Conservation (phyloP, 1,140 invertebrate species). For the Solenopsis fugax region DNA sequence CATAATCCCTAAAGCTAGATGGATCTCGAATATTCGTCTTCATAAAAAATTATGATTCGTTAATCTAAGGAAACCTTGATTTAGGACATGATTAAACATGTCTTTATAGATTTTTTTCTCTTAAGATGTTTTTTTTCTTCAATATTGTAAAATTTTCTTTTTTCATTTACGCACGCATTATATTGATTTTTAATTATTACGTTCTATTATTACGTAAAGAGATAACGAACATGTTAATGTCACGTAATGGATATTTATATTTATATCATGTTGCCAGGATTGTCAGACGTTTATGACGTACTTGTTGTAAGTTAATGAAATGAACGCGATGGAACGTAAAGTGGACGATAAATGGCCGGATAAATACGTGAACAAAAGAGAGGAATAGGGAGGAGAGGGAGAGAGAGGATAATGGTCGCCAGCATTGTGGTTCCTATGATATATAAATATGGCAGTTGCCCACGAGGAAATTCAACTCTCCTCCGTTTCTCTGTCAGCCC, state of each 20-base stretch:
- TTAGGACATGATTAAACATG: not conserved
- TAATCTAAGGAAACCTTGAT: too few relatives aligned
- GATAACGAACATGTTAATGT: not conserved
- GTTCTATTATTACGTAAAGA: not conserved
- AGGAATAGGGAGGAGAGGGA: not conserved
- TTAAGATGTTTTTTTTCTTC: not conserved
- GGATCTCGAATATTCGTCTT: too few relatives aligned
- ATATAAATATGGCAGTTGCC: constrained; percentile 46
- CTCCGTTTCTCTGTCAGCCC: constrained; percentile 42
- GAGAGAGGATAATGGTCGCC: not conserved
- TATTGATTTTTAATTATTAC: constrained; percentile 11
- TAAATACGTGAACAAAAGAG: constrained; percentile 1
- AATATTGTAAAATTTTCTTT: not conserved
- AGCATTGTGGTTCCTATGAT: constrained; percentile 35
- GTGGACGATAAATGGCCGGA: not conserved
- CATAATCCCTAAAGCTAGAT: too few relatives aligned
- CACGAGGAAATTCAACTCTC: constrained; percentile 46
- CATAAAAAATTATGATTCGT: too few relatives aligned
- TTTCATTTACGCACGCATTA: not conserved
- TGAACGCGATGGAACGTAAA: constrained; percentile 12
- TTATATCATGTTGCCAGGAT: not conserved
- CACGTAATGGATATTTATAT: constrained; percentile 43
- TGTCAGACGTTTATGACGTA: not conserved
- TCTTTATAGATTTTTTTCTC: not conserved
- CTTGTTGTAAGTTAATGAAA: not conserved